Evolutionary conservation across 2,113 vertebrate genomes (phyloP).

Genomic region (Mus musculus): DNA sequence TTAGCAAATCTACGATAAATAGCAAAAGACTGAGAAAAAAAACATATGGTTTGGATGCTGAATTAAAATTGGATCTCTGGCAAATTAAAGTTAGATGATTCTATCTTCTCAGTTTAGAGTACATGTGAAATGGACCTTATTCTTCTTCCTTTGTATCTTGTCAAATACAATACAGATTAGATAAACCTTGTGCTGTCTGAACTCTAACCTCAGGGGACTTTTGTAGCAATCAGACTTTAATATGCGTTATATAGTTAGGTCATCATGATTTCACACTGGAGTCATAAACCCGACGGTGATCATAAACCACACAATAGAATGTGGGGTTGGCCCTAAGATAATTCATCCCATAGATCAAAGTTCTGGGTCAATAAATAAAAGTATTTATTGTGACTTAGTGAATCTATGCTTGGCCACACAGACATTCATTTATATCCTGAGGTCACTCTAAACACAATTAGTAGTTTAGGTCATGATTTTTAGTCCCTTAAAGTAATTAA

Average conservation of each 20-base stretch:
- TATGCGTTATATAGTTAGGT: background rate
- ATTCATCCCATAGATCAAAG: background rate
- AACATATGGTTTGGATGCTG: background rate
- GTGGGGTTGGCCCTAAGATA: background rate
- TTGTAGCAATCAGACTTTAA: slow-evolving; percentile 50
- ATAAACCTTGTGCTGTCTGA: background rate
- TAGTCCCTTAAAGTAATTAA: accelerated
- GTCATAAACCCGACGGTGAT: background rate
- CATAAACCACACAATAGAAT: background rate
- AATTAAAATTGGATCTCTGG: background rate
- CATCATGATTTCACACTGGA: slow-evolving; percentile 46
- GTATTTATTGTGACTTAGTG: background rate
- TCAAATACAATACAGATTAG: slow-evolving; percentile 4
- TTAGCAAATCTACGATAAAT: background rate
- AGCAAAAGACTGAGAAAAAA: background rate
- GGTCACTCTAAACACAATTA: slow-evolving; percentile 80
- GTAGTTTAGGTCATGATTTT: background rate
- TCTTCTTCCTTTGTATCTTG: background rate
- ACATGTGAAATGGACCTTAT: background rate
- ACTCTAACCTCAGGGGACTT: slow-evolving; percentile 25
- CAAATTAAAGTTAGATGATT: background rate
- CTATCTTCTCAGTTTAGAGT: background rate
- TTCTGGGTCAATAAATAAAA: background rate
- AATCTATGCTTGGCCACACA: background rate
- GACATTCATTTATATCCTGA: slow-evolving; percentile 37